Base-by-base conservation (phyloP, 92 coral and sea anemone species). In the Actinostola sp. region DNA sequence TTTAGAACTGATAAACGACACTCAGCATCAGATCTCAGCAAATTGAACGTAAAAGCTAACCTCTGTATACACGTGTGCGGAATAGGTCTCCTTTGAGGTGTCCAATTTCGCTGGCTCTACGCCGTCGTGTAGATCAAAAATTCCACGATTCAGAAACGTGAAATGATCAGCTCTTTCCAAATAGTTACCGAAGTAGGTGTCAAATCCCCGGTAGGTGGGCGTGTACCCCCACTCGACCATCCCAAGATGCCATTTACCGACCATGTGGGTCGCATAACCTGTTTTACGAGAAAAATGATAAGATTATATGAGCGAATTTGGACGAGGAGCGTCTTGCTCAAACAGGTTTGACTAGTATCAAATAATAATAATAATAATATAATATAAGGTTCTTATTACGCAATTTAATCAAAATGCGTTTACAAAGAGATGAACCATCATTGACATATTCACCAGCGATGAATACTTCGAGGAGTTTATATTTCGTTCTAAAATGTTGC, bases 241-340 rank as follows among this genome's bases (percentile, higher is more conserved):
- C 0, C 95, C 95, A 68, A 89, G 88, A 86, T 89, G 95, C 95
- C 95, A 89, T 60, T 89, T 89, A 31, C 95, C 95, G 19, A 89
- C 88, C 88, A 89, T 72, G 50, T 89, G 91, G 17, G 91, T 81
- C 58, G 63, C n/a, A n/a, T n/a, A n/a, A n/a, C n/a, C n/a, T n/a
- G n/a, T n/a, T n/a, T n/a, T n/a, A n/a, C n/a, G n/a, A n/a, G n/a
- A n/a, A n/a, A n/a, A n/a, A n/a, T n/a, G n/a, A n/a, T n/a, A n/a
- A n/a, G n/a, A n/a, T n/a, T n/a, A n/a, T n/a, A n/a, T n/a, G n/a
- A n/a, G n/a, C n/a, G n/a, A n/a, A n/a, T n/a, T n/a, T n/a, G n/a
- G n/a, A n/a, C n/a, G n/a, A n/a, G n/a, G n/a, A n/a, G n/a, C n/a
- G n/a, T n/a, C n/a, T n/a, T n/a, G n/a, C n/a, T n/a, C n/a, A n/a